Base-by-base conservation (phyloP, 2,797 vertebrate genomes). In the Hephaestus fuliginosus region DNA sequence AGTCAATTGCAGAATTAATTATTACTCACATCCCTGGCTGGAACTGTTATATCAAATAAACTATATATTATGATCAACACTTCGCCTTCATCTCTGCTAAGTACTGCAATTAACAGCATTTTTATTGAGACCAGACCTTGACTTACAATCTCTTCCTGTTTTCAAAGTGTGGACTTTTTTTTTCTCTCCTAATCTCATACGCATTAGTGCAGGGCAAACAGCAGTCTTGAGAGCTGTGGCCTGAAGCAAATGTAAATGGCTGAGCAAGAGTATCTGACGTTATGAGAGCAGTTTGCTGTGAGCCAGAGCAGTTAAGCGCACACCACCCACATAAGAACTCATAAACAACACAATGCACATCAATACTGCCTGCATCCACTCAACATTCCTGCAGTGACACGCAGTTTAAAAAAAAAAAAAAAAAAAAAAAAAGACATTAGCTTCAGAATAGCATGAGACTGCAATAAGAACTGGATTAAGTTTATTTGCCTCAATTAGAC, bases 311-410 rank as follows among this genome's bases (percentile, higher is more conserved):
- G 89, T 91, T 69, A 89, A 91, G 78, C 82, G 88, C 86, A 92
- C 91, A 90, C 88, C 90, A 89, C 88, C 91, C 92, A 93, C 91
- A 93, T 88, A 79, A 90, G 82, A 88, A 82, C 83, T 89, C 91
- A 91, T 91, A 92, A 93, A 93, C 90, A 89, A 83, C 81, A 91
- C 89, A 94, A 91, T 82, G 90, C 69, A 90, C 92, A 93, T 88
- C 87, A 89, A 90, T 86, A 68, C 86, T 73, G 91, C 89, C 90
- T 89, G 91, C 71, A 91, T 92, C 51, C 87, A 90, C 92, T 91
- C 87, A 83, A 84, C 92, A 94, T 91, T 94, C 92, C 88, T 92
- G 91, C 91, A 89, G 86, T 66, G 81, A 88, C 90, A 90, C 4
- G 49, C 77, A 33, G 30, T 30, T 30, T 30, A 7, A 78, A 48